Evolutionary conservation across 2,113 vertebrate genomes (phyloP).

Genomic region (Dromaius novaehollandiae): DNA sequence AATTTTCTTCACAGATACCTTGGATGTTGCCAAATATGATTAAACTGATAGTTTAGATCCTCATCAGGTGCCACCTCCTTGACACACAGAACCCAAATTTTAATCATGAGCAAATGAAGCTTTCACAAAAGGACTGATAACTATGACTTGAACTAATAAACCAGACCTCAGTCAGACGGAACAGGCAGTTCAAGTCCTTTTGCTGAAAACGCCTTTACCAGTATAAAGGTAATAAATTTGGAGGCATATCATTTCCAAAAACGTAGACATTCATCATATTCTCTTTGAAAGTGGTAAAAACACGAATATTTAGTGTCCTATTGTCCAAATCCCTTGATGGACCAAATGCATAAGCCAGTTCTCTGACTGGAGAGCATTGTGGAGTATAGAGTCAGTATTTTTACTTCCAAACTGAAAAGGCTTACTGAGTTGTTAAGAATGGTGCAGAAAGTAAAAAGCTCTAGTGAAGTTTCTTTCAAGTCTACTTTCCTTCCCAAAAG

Average conservation of each 20-base stretch:
- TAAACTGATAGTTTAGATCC: conserved; percentile 22
- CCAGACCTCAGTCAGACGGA: neutral
- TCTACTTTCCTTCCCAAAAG: neutral
- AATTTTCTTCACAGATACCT: conserved; percentile 48
- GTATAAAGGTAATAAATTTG: neutral
- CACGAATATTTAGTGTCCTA: neutral
- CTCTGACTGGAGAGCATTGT: neutral
- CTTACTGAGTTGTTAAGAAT: neutral
- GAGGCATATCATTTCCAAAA: neutral
- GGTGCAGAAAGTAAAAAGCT: neutral
- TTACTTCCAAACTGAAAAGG: neutral
- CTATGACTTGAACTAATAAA: neutral
- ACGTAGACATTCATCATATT: neutral
- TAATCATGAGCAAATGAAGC: conserved; percentile 38
- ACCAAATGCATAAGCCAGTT: neutral
- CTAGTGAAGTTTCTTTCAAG: neutral
- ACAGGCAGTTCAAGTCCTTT: neutral
- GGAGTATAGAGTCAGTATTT: neutral
- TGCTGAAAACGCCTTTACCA: neutral
- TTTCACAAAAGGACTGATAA: conserved; percentile 3
- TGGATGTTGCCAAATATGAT: conserved; percentile 37
- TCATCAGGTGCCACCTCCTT: conserved; percentile 15
- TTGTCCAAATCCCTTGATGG: neutral
- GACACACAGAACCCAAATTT: neutral
- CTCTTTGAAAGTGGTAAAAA: neutral